phyloP scores from a whole-genome alignment of 2,113 vertebrate genomes.

The Candoia aspera region DNA sequence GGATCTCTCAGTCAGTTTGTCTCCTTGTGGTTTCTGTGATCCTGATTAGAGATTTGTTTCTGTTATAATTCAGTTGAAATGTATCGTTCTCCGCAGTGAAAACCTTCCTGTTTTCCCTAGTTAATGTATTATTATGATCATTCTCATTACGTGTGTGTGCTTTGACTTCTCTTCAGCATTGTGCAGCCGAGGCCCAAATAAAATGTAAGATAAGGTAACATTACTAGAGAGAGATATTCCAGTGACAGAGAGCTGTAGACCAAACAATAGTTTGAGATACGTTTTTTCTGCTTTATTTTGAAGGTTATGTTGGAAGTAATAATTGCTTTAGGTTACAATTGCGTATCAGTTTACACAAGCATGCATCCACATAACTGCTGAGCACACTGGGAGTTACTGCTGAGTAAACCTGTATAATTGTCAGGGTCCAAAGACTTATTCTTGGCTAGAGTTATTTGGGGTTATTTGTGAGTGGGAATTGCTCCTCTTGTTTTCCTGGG shows the following conservation, averaged over 20 bases:
- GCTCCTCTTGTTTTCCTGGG: neutral
- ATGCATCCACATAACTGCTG: neutral
- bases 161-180: neutral
- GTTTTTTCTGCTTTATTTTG: neutral
- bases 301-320: neutral
- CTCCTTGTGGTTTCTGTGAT: neutral
- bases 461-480: neutral
- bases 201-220: neutral
- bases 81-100: no score
- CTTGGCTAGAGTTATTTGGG: neutral
- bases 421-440: neutral
- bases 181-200: neutral
- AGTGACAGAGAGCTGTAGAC: slow-evolving; percentile 9
- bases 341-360: neutral
- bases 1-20: neutral
- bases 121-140: neutral
- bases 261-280: neutral
- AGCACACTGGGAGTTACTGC: neutral
- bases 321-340: neutral
- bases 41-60: neutral
- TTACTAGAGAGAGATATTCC: neutral
- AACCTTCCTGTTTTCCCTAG: no score
- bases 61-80: neutral
- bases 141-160: neutral
- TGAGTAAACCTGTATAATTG: neutral